phyloP scores from a whole-genome alignment of 37 sponge, comb jelly and placozoan genomes.

The Geodia barretti region DNA sequence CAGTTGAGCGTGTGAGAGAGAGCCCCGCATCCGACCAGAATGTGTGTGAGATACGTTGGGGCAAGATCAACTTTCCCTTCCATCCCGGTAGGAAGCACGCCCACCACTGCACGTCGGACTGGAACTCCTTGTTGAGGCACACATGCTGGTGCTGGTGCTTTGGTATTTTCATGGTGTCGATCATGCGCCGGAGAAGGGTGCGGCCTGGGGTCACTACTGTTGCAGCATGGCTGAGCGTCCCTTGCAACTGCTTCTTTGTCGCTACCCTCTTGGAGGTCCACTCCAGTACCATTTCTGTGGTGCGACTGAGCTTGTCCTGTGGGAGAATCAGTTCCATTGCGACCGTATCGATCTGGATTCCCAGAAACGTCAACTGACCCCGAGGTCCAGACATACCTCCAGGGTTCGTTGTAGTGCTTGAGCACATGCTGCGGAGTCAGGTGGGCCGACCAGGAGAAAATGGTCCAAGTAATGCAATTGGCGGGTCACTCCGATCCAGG shows the following conservation, averaged over 20 bases:
- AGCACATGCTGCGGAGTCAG: constrained; percentile 13
- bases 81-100: constrained; percentile 19
- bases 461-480: constrained; percentile 61
- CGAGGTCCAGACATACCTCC: constrained; percentile 17
- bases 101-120: constrained; percentile 68
- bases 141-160: constrained; percentile 30
- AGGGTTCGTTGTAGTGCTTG: neutral
- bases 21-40: constrained; percentile 54
- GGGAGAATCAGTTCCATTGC: constrained; percentile 35
- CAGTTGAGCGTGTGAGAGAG: constrained; percentile 1
- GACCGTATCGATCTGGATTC: constrained; percentile 37
- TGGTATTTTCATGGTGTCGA: constrained; percentile 2
- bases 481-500: too few relatives aligned
- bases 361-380: constrained; percentile 28
- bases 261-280: constrained; percentile 8
- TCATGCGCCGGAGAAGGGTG: constrained; percentile 15
- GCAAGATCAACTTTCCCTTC: constrained; percentile 29
- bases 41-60: neutral
- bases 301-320: constrained; percentile 33
- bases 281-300: neutral
- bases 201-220: constrained; percentile 42
- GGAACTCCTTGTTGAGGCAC: constrained; percentile 39
- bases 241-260: constrained; percentile 17
- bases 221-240: constrained; percentile 30
- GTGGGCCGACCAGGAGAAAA: constrained; percentile 40